Conservation (phyloP, 2,113 vertebrate genomes). For the Python bivittatus region DNA sequence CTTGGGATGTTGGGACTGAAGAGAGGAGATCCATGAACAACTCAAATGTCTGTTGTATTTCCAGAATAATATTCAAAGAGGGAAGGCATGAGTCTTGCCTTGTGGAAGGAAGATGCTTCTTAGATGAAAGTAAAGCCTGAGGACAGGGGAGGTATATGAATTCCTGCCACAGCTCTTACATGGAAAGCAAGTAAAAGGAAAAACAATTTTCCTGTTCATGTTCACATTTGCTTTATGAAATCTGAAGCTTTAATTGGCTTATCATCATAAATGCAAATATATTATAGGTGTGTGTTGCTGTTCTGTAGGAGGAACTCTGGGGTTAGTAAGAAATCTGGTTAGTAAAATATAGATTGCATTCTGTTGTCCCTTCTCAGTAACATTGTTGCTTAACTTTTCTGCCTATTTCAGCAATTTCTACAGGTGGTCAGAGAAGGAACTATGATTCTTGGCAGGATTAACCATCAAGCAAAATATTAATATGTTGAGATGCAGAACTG, state of each 20-base stretch:
- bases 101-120: neutral
- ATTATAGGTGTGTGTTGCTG: neutral
- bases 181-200: neutral
- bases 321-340: neutral
- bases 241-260: neutral
- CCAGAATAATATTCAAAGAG: neutral
- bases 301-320: neutral
- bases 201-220: neutral
- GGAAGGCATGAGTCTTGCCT: neutral
- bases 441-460: neutral
- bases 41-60: neutral
- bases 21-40: neutral
- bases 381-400: neutral
- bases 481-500: neutral
- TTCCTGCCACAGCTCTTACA: neutral
- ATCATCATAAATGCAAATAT: neutral
- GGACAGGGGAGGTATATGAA: neutral
- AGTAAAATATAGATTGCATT: neutral
- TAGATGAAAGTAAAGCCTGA: neutral
- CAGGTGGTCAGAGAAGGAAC: neutral
- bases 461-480: neutral
- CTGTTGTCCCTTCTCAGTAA: neutral
- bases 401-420: neutral
- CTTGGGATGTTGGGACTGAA: neutral
- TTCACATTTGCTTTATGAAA: neutral